Percentiles rank a stretch among this genome's conserved stretches.
Conservation (phyloP, 2,797 vertebrate genomes). For the Gallirallus australis region DNA sequence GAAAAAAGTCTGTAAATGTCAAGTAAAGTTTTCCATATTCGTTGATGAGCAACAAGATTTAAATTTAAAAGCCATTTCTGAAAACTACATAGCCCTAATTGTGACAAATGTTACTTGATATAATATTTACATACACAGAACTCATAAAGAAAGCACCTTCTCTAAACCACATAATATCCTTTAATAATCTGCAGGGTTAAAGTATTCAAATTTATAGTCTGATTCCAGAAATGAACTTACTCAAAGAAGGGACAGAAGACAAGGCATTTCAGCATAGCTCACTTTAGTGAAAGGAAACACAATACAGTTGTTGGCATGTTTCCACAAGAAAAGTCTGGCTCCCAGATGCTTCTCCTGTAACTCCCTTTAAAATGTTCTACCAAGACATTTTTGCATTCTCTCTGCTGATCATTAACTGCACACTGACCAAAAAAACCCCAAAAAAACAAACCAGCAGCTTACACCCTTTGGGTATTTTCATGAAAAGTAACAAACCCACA, state of each 20-base stretch:
- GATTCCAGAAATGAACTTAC: slow-evolving; percentile 23
- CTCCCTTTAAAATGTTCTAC: slow-evolving; percentile 67
- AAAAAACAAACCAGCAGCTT: background rate
- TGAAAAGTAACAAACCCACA: slow-evolving; percentile 2
- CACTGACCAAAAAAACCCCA: background rate
- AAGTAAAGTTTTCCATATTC: slow-evolving; percentile 39
- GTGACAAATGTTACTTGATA: slow-evolving; percentile 48
- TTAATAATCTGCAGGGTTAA: slow-evolving; percentile 42
- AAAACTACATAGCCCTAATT: slow-evolving; percentile 33
- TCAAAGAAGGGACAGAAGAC: slow-evolving; percentile 51
- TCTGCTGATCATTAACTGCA: slow-evolving; percentile 62
- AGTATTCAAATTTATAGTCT: slow-evolving; percentile 57
- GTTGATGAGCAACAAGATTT: slow-evolving; percentile 42
- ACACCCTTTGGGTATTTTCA: slow-evolving; percentile 18
- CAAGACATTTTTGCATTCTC: slow-evolving; percentile 63
- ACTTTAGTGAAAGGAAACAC: slow-evolving; percentile 70
- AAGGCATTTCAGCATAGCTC: slow-evolving; percentile 70
- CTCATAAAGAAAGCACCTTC: slow-evolving; percentile 36
- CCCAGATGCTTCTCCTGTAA: slow-evolving; percentile 78
- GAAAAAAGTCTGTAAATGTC: slow-evolving; percentile 44
- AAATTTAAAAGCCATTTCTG: slow-evolving; percentile 55
- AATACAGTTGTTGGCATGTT: slow-evolving; percentile 74
- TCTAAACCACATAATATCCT: slow-evolving; percentile 23
- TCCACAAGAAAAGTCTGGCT: slow-evolving; percentile 80
- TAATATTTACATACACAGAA: slow-evolving; percentile 43